phyloP scores from a whole-genome alignment of 2,113 vertebrate genomes.

The Cinclus cinclus region DNA sequence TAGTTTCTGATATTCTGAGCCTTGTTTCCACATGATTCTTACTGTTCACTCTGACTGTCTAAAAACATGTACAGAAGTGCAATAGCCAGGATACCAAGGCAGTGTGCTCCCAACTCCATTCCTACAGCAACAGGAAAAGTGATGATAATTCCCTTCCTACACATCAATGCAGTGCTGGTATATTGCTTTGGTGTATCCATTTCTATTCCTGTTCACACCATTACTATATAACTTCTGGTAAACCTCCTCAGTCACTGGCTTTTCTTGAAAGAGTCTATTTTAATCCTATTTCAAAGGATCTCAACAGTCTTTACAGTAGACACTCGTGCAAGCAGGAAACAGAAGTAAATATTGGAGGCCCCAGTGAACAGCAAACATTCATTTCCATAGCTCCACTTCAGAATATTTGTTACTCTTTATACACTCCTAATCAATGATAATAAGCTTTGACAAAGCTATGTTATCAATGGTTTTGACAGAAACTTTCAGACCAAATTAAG shows the following conservation, averaged over 20 bases:
- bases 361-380: background rate
- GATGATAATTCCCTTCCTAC: background rate
- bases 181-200: background rate
- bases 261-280: background rate
- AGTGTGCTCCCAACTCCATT: background rate
- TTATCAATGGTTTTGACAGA: background rate
- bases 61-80: background rate
- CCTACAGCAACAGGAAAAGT: background rate
- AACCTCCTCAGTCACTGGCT: background rate
- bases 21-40: background rate
- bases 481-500: background rate
- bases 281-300: background rate
- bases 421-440: background rate
- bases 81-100: background rate
- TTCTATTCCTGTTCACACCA: background rate
- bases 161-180: background rate
- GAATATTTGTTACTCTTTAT: background rate
- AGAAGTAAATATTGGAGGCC: background rate
- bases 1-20: background rate
- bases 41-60: background rate
- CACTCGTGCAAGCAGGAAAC: background rate
- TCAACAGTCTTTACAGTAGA: background rate
- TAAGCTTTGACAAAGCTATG: background rate
- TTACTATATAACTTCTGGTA: background rate
- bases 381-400: background rate